A percentile compares a stretch with the other conserved stretches of the same genome.
These are phyloP conservation scores for Pherbina coryleti DNA, from an alignment of 2,888 invertebrate species.

Conservation along the genomic window DNA sequence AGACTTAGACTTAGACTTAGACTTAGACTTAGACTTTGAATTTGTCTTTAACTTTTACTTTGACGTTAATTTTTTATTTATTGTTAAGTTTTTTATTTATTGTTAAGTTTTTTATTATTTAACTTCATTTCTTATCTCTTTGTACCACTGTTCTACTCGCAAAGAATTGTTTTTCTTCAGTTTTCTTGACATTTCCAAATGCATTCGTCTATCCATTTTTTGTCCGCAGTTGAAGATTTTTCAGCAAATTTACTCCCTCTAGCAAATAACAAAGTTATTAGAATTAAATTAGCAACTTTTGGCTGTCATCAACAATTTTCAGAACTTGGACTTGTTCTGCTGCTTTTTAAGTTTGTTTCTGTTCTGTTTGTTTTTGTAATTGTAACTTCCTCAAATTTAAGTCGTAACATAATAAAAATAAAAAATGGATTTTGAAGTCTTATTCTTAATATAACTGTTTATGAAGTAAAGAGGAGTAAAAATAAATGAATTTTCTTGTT, in stretches of 20 bases:
- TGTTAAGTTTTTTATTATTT: no score
- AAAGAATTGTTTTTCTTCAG: no score
- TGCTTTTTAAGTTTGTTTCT: background rate
- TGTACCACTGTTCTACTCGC: no score
- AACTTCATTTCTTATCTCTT: no score
- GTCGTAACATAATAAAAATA: background rate
- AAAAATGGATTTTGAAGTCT: background rate
- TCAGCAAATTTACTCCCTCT: background rate
- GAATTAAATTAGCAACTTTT: constrained; percentile 31
- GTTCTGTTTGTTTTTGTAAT: background rate
- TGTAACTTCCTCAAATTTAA: constrained; percentile 3
- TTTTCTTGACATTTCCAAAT: background rate
- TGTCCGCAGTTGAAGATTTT: background rate
- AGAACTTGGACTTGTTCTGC: constrained; percentile 2
- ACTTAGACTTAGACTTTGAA: no score
- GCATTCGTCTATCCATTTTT: background rate
- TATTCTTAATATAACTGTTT: background rate
- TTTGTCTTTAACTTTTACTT: no score
- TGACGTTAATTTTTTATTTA: no score
- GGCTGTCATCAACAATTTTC: constrained; percentile 22
- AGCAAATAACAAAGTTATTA: constrained; percentile 27
- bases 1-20: no score
- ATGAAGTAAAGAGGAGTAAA: background rate
- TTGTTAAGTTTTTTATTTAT: no score
- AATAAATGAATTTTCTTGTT: no score